phyloP scores from a whole-genome alignment of 1,140 invertebrate species.

The Caenorhabditis inopinata region DNA sequence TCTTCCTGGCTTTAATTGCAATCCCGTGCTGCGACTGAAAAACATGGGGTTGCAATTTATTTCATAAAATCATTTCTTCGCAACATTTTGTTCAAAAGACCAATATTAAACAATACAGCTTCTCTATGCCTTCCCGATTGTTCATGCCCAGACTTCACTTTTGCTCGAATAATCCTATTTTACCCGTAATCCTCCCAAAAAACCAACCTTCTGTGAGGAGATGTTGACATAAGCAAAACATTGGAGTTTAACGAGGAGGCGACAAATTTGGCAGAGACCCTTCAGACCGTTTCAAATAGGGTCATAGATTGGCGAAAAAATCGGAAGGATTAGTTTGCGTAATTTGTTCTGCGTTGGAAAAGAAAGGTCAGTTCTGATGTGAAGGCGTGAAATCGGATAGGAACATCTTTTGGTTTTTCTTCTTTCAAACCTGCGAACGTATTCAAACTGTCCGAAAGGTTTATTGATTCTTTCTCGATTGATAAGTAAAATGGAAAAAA shows the following conservation, averaged over 20 bases:
- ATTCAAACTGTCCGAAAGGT: background rate
- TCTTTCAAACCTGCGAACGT: background rate
- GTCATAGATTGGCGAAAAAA: constrained; percentile 17
- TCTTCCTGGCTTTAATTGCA: background rate
- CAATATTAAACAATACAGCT: background rate
- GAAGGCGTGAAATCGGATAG: constrained; percentile 33
- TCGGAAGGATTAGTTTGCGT: constrained; percentile 23
- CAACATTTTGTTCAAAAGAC: background rate
- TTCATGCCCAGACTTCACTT: constrained; percentile 17
- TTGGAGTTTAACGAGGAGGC: background rate
- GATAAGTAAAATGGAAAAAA: background rate
- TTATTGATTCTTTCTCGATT: background rate
- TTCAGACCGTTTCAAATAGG: constrained; percentile 5
- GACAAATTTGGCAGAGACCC: background rate
- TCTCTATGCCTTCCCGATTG: background rate
- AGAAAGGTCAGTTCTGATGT: constrained; percentile 11
- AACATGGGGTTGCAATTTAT: background rate
- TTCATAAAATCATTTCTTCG: background rate
- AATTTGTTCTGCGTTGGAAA: constrained; percentile 16
- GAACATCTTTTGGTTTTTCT: background rate
- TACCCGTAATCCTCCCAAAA: constrained; percentile 2
- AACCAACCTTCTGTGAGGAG: background rate
- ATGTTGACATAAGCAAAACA: constrained; percentile 16
- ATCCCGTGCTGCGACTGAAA: background rate
- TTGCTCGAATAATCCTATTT: constrained; percentile 31